Evolutionary conservation across 1,140 invertebrate species (phyloP).

Genomic region (Drosophila ananassae): DNA sequence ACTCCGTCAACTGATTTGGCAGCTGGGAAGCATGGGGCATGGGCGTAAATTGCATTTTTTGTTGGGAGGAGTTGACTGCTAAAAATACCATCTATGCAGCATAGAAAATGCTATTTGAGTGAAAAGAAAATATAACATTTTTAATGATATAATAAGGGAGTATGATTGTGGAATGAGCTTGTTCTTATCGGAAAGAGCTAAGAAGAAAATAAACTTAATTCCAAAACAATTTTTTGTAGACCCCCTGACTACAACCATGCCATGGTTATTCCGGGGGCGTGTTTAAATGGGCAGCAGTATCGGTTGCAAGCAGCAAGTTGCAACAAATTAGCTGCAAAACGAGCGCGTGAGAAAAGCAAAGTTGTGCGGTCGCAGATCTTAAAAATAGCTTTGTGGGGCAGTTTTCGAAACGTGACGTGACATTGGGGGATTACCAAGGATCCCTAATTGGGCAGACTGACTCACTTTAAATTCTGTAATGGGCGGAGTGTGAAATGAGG

Average conservation of each 20-base stretch:
- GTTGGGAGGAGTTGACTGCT: neutral
- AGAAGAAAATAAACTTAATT: neutral
- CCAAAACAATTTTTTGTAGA: no score
- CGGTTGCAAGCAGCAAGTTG: slow-evolving; percentile 45
- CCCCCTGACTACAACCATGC: neutral
- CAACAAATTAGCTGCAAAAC: slow-evolving; percentile 68
- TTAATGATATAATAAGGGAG: no score
- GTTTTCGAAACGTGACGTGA: slow-evolving; percentile 38
- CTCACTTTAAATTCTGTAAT: slow-evolving; percentile 22
- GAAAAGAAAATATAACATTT: no score
- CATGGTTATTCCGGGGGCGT: neutral
- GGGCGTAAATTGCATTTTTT: slow-evolving; percentile 3
- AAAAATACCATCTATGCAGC: neutral
- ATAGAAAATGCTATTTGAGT: no score
- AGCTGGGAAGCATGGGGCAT: slow-evolving; percentile 21
- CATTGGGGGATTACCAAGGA: slow-evolving; percentile 46
- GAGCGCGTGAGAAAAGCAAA: slow-evolving; percentile 77
- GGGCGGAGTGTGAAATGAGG: slow-evolving; percentile 5
- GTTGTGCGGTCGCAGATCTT: slow-evolving; percentile 47
- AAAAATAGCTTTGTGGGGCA: slow-evolving; percentile 35
- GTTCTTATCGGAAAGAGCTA: no score
- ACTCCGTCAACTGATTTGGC: slow-evolving; percentile 27
- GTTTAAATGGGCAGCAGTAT: slow-evolving; percentile 3
- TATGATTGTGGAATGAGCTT: no score
- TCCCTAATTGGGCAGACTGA: slow-evolving; percentile 26